These are phyloP conservation scores for Datnioides undecimradiatus DNA, from an alignment of 2,113 vertebrate genomes.

Conservation along the genomic window DNA sequence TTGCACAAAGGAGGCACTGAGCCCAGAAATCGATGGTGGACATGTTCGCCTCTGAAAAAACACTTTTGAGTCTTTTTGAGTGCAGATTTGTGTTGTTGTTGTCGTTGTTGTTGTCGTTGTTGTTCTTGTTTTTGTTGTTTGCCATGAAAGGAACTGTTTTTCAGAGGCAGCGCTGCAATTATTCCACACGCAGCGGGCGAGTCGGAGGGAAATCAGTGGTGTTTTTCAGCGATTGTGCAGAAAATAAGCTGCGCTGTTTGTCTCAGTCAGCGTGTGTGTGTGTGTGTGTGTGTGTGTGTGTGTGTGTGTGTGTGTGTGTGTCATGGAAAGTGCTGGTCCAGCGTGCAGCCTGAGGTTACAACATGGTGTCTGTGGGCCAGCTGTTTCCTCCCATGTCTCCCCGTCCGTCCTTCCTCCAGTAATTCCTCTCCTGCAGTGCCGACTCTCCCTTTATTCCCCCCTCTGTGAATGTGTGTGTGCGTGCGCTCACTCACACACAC, in stretches of 20 bases:
- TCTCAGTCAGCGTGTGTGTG: slow-evolving; percentile 1
- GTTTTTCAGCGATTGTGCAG: neutral
- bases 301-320: too few species aligned
- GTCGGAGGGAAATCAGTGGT: neutral
- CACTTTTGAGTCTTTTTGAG: too few species aligned
- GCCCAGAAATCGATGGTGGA: neutral
- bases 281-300: too few species aligned
- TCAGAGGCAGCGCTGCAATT: neutral
- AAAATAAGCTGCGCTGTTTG: too few species aligned
- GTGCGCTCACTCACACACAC: neutral
- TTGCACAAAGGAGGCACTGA: neutral
- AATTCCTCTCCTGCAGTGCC: neutral
- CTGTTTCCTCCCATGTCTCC: slow-evolving; percentile 38
- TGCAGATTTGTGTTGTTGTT: too few species aligned
- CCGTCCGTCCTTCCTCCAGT: slow-evolving; percentile 17
- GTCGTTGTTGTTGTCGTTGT: rapidly evolving
- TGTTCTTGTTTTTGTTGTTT: neutral
- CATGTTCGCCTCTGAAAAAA: neutral
- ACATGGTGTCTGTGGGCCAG: slow-evolving; percentile 32
- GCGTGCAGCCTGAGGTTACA: neutral
- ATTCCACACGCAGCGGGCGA: neutral
- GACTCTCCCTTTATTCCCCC: neutral
- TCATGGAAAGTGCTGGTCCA: neutral
- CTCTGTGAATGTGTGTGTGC: too few species aligned
- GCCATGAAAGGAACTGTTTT: neutral